phyloP scores from a whole-genome alignment of 2,797 vertebrate genomes.

The Lepus townsendii region DNA sequence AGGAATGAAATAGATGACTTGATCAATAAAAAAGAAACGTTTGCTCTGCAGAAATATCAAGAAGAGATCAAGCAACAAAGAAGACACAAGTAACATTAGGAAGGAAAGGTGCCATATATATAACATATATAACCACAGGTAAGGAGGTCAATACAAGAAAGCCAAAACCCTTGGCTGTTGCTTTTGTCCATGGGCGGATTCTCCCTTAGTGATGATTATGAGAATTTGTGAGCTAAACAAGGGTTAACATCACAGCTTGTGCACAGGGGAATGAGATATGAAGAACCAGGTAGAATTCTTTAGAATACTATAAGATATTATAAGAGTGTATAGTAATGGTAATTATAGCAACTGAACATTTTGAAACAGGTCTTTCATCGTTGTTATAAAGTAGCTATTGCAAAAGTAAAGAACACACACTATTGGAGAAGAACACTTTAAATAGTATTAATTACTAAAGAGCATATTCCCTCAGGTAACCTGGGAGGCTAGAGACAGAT shows the following conservation, averaged over 20 bases:
- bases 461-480: not conserved
- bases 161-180: not conserved
- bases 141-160: not conserved
- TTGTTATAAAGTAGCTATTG: not conserved
- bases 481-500: not conserved
- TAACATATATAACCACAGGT: not conserved
- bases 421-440: not conserved
- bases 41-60: not conserved
- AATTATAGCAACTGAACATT: not conserved
- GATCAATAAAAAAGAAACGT: not conserved
- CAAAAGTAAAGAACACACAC: not conserved
- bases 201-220: not conserved
- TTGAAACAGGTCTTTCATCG: not conserved
- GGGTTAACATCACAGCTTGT: not conserved
- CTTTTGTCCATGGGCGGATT: not conserved
- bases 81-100: not conserved
- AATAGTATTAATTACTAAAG: not conserved
- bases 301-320: not conserved
- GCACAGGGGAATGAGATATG: not conserved
- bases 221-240: not conserved
- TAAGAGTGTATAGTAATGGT: conserved; percentile 5
- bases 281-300: not conserved
- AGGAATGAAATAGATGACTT: not conserved
- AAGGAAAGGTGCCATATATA: not conserved
- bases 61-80: not conserved